Evolutionary conservation across 1,140 invertebrate species (phyloP), one percentile per base, ranked within the genome.

Genomic region (Psix sp.): DNA sequence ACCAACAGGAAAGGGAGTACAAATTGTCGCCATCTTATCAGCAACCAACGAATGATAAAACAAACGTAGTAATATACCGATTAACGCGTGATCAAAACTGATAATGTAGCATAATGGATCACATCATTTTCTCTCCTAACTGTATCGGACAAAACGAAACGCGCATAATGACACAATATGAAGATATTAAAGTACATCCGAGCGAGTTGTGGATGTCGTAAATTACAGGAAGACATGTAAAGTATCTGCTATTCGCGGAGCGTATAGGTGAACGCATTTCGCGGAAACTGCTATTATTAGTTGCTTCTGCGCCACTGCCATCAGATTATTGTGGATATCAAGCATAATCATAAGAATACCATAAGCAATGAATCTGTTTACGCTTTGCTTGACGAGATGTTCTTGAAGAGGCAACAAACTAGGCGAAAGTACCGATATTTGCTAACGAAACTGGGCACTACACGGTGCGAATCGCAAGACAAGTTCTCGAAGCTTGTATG

Each of bases 351-450:
- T 60, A 56, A 73, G 24, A 65, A 57, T 43, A 52, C 59, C 38
- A 74, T 66, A 67, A 62, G 51, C 67, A 74, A 74, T 57, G 51
- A 67, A 60, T 63, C 51, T 21, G 51, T 67, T 74, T 67, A 67
- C 63, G 57, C 57, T 62, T 73, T 56, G 49, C 54, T 54, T 39
- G 35, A 45, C 56, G 62, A 56, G 54, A 49, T 66, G 56, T 43
- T 66, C 33, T 40, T 74, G 57, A 66, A 68, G 68, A 68, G 29
- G 39, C 39, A 42, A 29, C 20, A 59, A 74, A 59, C 72, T 74
- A 68, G 72, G 72, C 65, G 72, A 74, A 74, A 68, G 72, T 74
- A 74, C 62, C 71, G 71, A 67, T 74, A 67, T 62, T 74, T 43
- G 17, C 36, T 13, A 29, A 49, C 29, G 3, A 51, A 46, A 54